Conservation (phyloP, 2,888 invertebrate species). For the Linyphia triangularis region DNA sequence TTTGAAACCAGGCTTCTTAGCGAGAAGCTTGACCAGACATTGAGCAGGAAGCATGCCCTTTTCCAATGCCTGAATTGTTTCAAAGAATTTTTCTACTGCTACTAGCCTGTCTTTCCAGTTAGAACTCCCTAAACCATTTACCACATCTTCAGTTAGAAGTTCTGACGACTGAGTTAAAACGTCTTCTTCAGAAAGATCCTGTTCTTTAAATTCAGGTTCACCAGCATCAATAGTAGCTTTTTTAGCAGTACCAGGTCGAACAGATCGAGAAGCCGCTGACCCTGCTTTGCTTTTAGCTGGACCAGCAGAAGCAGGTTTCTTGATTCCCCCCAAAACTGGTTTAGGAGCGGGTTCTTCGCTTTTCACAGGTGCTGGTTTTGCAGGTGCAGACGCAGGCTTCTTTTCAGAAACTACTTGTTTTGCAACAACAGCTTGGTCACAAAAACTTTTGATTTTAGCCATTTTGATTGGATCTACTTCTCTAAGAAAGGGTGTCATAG, state of each 20-base stretch:
- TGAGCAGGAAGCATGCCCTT: conserved; percentile 86
- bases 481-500: conserved; percentile 89
- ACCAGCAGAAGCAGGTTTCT: conserved; percentile 75
- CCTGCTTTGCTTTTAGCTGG: conserved; percentile 65
- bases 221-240: conserved; percentile 75
- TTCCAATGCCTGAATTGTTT: conserved; percentile 84
- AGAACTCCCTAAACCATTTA: conserved; percentile 85
- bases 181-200: conserved; percentile 83
- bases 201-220: conserved; percentile 80
- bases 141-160: conserved; percentile 84
- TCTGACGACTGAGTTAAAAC: conserved; percentile 87
- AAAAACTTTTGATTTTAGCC: conserved; percentile 94
- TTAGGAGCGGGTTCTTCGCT: conserved; percentile 33
- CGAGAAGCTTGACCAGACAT: conserved; percentile 86
- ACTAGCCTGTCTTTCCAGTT: conserved; percentile 92
- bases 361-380: conserved; percentile 64
- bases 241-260: conserved; percentile 80
- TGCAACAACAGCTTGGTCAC: conserved; percentile 88
- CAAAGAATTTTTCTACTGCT: conserved; percentile 87
- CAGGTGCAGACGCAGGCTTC: conserved; percentile 65
- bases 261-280: conserved; percentile 75
- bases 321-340: conserved; percentile 18
- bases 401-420: conserved; percentile 45
- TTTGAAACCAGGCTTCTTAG: conserved; percentile 90
- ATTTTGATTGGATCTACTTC: conserved; percentile 95